Base-by-base conservation (phyloP, 2,888 invertebrate genomes). In the Lasioglossum malachurum region DNA sequence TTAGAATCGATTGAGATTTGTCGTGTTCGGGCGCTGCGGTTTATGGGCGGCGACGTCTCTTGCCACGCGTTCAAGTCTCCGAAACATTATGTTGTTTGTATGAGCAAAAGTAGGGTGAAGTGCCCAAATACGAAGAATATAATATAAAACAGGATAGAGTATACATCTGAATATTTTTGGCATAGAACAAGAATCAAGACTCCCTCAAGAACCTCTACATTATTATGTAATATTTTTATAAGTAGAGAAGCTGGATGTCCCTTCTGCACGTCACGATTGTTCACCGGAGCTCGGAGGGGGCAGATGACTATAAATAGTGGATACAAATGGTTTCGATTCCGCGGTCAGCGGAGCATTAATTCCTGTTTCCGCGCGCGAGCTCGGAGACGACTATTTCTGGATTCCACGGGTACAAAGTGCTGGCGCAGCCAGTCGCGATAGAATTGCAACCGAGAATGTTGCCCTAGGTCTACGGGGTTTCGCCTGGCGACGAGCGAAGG, bases 401-500 rank as follows among this genome's bases (percentile, higher is more conserved):
- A 69, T 69, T 69, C 69, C 69, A n/a, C 23, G n/a, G 35, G 16
- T 38, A 69, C 69, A 38, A 69, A 69, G 69, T 41, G 38, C 69
- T 41, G 38, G 38, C 12, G 35, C 38, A 41, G 41, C n/a, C 41
- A 41, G 23, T 38, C 41, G 69, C 73, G 41, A 31, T 16, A 16
- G 71, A 82, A 41, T 49, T 14, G 35, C 46, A 49, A 78, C 31
- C 41, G 64, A 44, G 72, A 69, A 38, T 73, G 69, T 76, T 35
- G 41, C 19, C 75, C 41, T 16, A 31, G n/a, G 57, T 49, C 64
- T 44, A 44, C 35, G 41, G 73, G 64, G 64, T 75, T 72, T 38
- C 60, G 80, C 75, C 31, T 38, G 14, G 35, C 46, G 49, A 31
- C 35, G 75, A 78, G 19, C 60, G 19, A 27, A 53, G 84, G 75